phyloP scores from a whole-genome alignment of 2,113 vertebrate genomes.

The Panthera leo region DNA sequence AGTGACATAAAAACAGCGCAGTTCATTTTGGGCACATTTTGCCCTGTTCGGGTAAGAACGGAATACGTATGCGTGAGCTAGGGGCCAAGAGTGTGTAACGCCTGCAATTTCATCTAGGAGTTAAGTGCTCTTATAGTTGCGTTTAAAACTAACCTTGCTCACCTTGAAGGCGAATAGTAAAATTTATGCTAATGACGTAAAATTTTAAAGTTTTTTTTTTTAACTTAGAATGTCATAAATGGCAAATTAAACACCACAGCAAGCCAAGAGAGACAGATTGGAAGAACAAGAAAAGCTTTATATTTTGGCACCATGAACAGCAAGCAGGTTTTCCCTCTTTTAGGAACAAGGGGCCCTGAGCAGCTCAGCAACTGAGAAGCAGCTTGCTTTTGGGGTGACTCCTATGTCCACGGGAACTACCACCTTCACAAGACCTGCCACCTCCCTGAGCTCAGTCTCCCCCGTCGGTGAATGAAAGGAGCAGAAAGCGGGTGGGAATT shows the following conservation, averaged over 20 bases:
- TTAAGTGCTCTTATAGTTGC: background rate
- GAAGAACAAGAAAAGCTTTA: background rate
- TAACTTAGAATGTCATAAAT: background rate
- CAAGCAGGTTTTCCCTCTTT: background rate
- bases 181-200: background rate
- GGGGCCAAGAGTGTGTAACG: rapidly evolving
- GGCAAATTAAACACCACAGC: background rate
- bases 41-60: background rate
- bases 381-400: background rate
- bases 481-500: background rate
- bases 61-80: too few species aligned
- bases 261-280: background rate
- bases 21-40: too few species aligned
- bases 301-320: rapidly evolving
- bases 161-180: background rate
- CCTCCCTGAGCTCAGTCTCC: background rate
- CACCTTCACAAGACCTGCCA: background rate
- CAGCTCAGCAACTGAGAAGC: background rate
- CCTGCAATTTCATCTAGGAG: too few species aligned
- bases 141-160: too few species aligned
- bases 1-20: background rate
- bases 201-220: background rate
- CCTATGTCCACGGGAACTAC: too few species aligned
- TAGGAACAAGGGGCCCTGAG: too few species aligned
- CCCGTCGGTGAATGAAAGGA: background rate